Conservation (phyloP, 2,888 invertebrate species). For the Dorcus hopei region DNA sequence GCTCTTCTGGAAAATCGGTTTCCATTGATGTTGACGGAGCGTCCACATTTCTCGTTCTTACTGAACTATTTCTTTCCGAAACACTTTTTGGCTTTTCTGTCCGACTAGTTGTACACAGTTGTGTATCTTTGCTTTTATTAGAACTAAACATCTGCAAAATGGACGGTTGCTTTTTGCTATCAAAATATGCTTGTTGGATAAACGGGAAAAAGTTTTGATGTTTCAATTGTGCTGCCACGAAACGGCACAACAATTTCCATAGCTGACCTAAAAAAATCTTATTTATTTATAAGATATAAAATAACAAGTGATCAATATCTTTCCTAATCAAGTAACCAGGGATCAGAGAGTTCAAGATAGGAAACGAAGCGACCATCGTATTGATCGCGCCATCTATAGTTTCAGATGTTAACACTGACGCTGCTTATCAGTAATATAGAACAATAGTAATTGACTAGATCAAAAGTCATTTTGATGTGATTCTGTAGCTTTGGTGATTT, state of each 20-base stretch:
- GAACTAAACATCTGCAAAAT: constrained; percentile 31
- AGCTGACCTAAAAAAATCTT: constrained; percentile 52
- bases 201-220: constrained; percentile 51
- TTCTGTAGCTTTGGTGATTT: too few relatives aligned
- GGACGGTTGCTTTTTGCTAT: constrained; percentile 39
- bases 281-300: not conserved
- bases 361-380: too few relatives aligned
- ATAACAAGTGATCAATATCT: too few relatives aligned
- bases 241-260: constrained; percentile 57
- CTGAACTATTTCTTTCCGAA: too few relatives aligned
- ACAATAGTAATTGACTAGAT: too few relatives aligned
- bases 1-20: not conserved
- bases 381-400: too few relatives aligned
- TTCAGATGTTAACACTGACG: too few relatives aligned
- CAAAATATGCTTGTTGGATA: constrained; percentile 51
- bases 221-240: constrained; percentile 45
- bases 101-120: not conserved
- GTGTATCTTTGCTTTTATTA: not conserved
- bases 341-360: too few relatives aligned
- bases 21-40: not conserved
- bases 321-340: too few relatives aligned
- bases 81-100: too few relatives aligned
- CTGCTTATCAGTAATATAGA: too few relatives aligned
- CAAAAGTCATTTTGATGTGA: too few relatives aligned
- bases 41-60: not conserved